Percentiles rank a stretch among this genome's conserved stretches.
Conservation (phyloP, 2,888 invertebrate species). For the Ecdyonurus torrentis region DNA sequence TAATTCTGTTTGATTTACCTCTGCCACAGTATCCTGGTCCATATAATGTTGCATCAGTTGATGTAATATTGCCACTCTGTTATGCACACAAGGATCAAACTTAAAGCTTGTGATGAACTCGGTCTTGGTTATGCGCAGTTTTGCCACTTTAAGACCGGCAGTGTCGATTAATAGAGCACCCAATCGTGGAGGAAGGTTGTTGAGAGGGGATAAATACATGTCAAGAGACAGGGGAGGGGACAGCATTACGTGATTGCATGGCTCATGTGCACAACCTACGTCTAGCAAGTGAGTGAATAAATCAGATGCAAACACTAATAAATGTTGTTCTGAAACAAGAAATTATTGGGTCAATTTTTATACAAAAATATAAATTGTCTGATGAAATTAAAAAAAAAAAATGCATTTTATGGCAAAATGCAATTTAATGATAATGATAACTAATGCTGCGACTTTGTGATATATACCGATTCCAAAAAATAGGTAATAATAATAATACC, state of each 20-base stretch:
- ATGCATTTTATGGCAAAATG: too few species aligned
- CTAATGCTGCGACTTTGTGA: too few species aligned
- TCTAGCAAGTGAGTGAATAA: constrained; percentile 73
- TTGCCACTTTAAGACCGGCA: constrained; percentile 54
- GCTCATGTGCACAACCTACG: constrained; percentile 67
- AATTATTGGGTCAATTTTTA: too few species aligned
- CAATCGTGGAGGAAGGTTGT: background rate
- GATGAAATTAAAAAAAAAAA: too few species aligned
- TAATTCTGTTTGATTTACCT: constrained; percentile 30
- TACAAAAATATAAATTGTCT: too few species aligned
- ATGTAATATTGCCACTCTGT: constrained; percentile 64
- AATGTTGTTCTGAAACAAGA: constrained; percentile 56
- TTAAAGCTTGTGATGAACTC: constrained; percentile 28
- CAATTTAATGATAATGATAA: too few species aligned
- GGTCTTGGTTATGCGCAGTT: constrained; percentile 41
- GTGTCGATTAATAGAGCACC: constrained; percentile 37
- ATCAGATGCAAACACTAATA: constrained; percentile 68
- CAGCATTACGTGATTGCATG: constrained; percentile 29
- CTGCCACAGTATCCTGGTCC: constrained; percentile 55
- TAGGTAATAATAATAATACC: too few species aligned
- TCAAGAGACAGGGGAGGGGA: constrained; percentile 5
- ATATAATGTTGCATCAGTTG: constrained; percentile 62
- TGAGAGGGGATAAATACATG: background rate
- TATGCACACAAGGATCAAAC: constrained; percentile 30
- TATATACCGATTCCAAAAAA: too few species aligned